Percentiles rank a stretch among this genome's conserved stretches.
Conservation (phyloP, 1,140 invertebrate genomes). For the Drosophila hydei region DNA sequence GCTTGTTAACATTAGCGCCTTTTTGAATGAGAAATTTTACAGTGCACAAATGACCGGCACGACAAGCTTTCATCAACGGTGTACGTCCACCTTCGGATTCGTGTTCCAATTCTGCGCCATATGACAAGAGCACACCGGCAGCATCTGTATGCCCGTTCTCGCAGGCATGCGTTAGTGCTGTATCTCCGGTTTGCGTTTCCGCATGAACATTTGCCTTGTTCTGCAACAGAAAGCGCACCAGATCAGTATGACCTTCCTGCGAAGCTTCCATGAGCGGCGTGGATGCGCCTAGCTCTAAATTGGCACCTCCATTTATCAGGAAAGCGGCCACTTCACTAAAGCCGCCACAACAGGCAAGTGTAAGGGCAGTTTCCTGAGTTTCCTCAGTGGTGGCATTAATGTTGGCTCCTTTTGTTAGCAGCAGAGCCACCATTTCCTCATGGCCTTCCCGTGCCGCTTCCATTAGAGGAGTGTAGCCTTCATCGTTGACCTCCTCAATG, state of each 20-base stretch:
- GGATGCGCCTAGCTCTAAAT: slow-evolving; percentile 97
- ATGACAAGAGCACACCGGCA: slow-evolving; percentile 93
- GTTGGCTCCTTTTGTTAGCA: slow-evolving; percentile 96
- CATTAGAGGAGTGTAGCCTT: slow-evolving; percentile 99
- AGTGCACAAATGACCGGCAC: slow-evolving; percentile 99
- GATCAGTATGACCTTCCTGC: slow-evolving; percentile 97
- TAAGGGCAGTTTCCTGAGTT: slow-evolving; percentile 98
- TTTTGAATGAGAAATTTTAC: slow-evolving; percentile 98
- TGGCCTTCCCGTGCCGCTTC: slow-evolving; percentile 99
- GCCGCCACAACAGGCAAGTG: slow-evolving; percentile 98
- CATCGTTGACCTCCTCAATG: slow-evolving; percentile 99
- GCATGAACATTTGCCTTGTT: slow-evolving; percentile 95
- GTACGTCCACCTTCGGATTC: slow-evolving; percentile 97
- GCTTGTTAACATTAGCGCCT: slow-evolving; percentile 96
- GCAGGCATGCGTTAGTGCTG: slow-evolving; percentile 98
- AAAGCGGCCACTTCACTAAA: slow-evolving; percentile 99
- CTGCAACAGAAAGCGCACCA: slow-evolving; percentile 94
- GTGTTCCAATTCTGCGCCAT: slow-evolving; percentile 96
- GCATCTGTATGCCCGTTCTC: slow-evolving; percentile 98
- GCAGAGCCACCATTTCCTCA: slow-evolving; percentile 98
- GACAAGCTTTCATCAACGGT: slow-evolving; percentile 99
- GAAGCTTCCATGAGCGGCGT: slow-evolving; percentile 99
- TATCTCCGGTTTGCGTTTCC: slow-evolving; percentile 97
- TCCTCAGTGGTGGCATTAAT: slow-evolving; percentile 99
- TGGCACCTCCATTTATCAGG: slow-evolving; percentile 97